Conservation (phyloP, 2,888 invertebrate genomes). For the Marronus borbonicus region DNA sequence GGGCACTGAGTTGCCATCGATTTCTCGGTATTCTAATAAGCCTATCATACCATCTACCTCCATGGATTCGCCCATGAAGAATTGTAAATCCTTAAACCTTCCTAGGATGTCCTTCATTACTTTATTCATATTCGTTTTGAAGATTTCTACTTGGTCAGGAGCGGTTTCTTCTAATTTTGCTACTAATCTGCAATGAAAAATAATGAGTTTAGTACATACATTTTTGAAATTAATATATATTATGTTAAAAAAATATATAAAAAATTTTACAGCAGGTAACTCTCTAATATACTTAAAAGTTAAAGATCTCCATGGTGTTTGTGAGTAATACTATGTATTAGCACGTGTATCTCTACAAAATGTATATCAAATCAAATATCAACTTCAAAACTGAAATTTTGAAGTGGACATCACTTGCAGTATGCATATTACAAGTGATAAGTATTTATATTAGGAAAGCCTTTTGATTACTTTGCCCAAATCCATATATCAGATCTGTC, state of each 20-base stretch:
- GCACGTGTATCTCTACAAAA: constrained; percentile 61
- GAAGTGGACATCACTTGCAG: too few relatives aligned
- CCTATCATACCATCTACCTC: constrained; percentile 96
- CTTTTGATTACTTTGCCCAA: too few relatives aligned
- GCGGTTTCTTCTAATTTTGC: constrained; percentile 84
- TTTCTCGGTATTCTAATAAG: constrained; percentile 93
- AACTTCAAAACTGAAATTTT: background rate
- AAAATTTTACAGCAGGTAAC: background rate
- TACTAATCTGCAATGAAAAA: constrained; percentile 76
- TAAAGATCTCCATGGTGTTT: constrained; percentile 54
- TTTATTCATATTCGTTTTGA: constrained; percentile 94
- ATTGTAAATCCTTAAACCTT: constrained; percentile 93
- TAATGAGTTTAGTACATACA: too few relatives aligned
- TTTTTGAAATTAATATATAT: too few relatives aligned
- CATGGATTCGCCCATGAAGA: constrained; percentile 94
- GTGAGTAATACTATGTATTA: constrained; percentile 66
- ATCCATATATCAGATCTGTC: too few relatives aligned
- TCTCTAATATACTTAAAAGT: constrained; percentile 22
- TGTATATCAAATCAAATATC: background rate
- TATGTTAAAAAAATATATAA: too few relatives aligned
- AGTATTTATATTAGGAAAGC: too few relatives aligned
- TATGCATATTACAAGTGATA: too few relatives aligned
- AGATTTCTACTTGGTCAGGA: constrained; percentile 89
- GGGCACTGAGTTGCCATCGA: constrained; percentile 86
- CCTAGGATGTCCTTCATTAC: constrained; percentile 93